Evolutionary conservation across 2,797 vertebrate species (phyloP).

Genomic region (Chelonia mydas): DNA sequence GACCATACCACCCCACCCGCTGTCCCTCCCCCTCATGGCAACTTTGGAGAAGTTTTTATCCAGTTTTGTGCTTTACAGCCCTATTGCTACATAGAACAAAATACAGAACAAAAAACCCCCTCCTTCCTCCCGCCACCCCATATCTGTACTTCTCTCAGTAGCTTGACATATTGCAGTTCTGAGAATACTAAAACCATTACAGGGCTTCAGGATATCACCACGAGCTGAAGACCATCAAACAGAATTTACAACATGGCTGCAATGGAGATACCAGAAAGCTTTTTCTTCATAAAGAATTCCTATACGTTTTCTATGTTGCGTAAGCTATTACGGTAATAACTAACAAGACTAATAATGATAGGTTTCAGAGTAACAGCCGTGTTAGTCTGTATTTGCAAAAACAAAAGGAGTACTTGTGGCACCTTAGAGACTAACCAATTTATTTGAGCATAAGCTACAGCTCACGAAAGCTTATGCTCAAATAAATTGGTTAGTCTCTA

Average conservation of each 20-base stretch:
- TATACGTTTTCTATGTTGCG: neutral
- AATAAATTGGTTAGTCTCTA: no score
- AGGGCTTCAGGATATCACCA: accelerated
- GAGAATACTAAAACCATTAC: neutral
- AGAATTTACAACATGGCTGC: neutral
- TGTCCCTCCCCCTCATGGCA: neutral
- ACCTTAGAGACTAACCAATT: no score
- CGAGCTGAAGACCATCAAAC: neutral
- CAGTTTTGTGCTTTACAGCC: accelerated
- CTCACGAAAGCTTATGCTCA: no score
- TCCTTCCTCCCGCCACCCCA: neutral
- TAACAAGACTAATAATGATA: neutral
- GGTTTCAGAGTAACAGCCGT: no score
- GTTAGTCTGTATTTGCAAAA: no score
- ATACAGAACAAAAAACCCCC: neutral
- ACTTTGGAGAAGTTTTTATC: accelerated
- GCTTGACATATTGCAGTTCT: accelerated
- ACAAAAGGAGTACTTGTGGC: no score
- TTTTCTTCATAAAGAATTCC: neutral
- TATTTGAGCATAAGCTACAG: no score
- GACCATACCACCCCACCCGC: accelerated
- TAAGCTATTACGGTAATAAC: neutral
- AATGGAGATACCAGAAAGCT: neutral
- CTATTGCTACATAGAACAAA: neutral
- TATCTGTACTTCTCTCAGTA: neutral